These are phyloP conservation scores for Himalopsyche japonica DNA, from an alignment of 2,888 invertebrate species.

Conservation along the genomic window DNA sequence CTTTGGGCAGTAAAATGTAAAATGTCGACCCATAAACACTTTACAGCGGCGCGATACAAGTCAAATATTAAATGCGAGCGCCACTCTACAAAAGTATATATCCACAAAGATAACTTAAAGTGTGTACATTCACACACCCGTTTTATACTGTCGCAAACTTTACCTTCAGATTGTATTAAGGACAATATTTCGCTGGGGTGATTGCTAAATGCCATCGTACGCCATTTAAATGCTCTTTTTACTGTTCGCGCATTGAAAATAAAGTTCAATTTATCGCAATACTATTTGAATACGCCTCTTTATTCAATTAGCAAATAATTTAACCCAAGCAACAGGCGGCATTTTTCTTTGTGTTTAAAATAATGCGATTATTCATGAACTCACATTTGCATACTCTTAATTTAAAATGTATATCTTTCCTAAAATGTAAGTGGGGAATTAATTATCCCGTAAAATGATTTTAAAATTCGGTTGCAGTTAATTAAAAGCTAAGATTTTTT, in stretches of 20 bases:
- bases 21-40: slow-evolving; percentile 40
- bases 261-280: neutral
- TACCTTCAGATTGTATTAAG: neutral
- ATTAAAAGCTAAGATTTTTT: no score
- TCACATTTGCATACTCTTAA: neutral
- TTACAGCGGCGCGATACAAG: slow-evolving; percentile 37
- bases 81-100: neutral
- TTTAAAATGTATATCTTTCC: no score
- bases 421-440: neutral
- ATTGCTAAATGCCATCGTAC: neutral
- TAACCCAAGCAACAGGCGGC: neutral
- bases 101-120: neutral
- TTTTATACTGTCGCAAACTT: neutral
- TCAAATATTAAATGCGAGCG: slow-evolving; percentile 37
- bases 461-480: no score
- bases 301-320: neutral
- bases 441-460: neutral
- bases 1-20: slow-evolving; percentile 39
- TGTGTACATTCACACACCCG: neutral
- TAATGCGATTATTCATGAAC: neutral
- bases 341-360: neutral
- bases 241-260: neutral
- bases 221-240: neutral
- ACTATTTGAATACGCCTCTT: neutral
- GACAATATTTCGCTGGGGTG: neutral